Percentiles rank a stretch among this genome's conserved stretches.
These are phyloP conservation scores for Spongilla lacustris DNA, from an alignment of 37 sponge, comb jelly and placozoan genomes.

Conservation along the genomic window DNA sequence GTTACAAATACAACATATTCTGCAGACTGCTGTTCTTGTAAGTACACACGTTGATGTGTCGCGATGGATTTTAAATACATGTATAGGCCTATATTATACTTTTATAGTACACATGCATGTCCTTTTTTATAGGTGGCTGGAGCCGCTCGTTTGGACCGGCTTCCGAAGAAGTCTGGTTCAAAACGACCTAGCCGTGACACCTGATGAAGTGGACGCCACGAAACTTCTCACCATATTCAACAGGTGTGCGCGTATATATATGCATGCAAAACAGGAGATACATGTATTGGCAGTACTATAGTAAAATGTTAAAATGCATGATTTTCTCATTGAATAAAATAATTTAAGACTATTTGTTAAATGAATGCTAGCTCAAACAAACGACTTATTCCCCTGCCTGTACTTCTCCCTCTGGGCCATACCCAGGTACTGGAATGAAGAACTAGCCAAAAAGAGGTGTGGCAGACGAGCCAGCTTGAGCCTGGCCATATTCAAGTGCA, in stretches of 20 bases:
- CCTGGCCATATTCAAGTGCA: slow-evolving; percentile 50
- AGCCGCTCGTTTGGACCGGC: slow-evolving; percentile 67
- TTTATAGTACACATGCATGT: too few species aligned
- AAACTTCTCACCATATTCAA: slow-evolving; percentile 24
- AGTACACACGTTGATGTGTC: slow-evolving; percentile 4
- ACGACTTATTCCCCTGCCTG: too few species aligned
- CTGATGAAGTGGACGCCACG: slow-evolving; percentile 53
- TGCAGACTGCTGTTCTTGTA: slow-evolving; percentile 52
- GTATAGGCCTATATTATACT: background rate
- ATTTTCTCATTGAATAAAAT: too few species aligned
- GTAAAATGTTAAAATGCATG: too few species aligned
- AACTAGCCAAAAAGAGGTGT: slow-evolving; percentile 27
- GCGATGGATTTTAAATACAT: too few species aligned
- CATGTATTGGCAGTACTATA: background rate
- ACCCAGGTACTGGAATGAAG: background rate
- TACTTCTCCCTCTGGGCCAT: background rate
- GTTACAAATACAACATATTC: slow-evolving; percentile 36
- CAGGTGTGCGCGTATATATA: background rate
- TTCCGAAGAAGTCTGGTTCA: slow-evolving; percentile 39
- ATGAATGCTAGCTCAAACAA: too few species aligned
- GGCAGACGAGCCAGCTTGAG: slow-evolving; percentile 52
- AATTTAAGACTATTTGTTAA: too few species aligned
- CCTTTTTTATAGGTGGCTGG: slow-evolving; percentile 85
- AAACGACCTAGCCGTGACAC: slow-evolving; percentile 63
- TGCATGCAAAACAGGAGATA: too few species aligned